These are phyloP conservation scores for Xanthorhoe designata DNA, from an alignment of 2,888 invertebrate genomes.

Conservation along the genomic window DNA sequence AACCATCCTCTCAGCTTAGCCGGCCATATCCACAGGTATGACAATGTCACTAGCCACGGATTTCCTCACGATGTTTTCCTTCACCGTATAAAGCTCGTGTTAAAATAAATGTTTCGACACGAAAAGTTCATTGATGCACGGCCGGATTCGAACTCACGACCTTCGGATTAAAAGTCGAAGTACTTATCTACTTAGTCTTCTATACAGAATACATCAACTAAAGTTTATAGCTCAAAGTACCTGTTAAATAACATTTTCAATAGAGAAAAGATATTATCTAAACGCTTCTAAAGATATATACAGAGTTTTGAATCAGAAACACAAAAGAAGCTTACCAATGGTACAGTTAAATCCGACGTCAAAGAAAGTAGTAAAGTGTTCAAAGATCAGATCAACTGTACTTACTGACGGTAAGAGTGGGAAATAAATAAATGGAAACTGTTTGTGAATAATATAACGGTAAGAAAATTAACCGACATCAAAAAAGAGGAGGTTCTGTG, in stretches of 20 bases:
- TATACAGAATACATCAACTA: not conserved
- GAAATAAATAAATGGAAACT: slow-evolving; percentile 13
- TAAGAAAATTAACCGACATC: not conserved
- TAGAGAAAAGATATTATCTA: slow-evolving; percentile 21
- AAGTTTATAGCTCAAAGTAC: not conserved
- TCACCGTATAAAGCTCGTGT: too few relatives aligned
- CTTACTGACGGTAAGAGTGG: slow-evolving; percentile 13
- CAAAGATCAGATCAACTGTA: slow-evolving; percentile 23
- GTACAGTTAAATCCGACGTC: slow-evolving; percentile 25
- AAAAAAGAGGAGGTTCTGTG: not conserved
- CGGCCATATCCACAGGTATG: too few relatives aligned
- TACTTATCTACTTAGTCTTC: too few relatives aligned
- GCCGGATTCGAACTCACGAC: too few relatives aligned
- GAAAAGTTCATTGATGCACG: too few relatives aligned
- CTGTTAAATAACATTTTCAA: slow-evolving; percentile 11
- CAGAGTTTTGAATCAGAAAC: slow-evolving; percentile 22
- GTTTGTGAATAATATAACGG: not conserved
- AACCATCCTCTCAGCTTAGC: too few relatives aligned
- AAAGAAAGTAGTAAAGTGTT: slow-evolving; percentile 23
- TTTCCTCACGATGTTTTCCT: too few relatives aligned
- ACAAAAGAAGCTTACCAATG: slow-evolving; percentile 23
- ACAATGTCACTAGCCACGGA: too few relatives aligned
- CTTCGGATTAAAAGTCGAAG: too few relatives aligned
- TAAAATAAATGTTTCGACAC: too few relatives aligned
- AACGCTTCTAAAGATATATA: slow-evolving; percentile 13